Evolutionary conservation across 2,888 invertebrate species (phyloP).

Genomic region (Tachina fera): DNA sequence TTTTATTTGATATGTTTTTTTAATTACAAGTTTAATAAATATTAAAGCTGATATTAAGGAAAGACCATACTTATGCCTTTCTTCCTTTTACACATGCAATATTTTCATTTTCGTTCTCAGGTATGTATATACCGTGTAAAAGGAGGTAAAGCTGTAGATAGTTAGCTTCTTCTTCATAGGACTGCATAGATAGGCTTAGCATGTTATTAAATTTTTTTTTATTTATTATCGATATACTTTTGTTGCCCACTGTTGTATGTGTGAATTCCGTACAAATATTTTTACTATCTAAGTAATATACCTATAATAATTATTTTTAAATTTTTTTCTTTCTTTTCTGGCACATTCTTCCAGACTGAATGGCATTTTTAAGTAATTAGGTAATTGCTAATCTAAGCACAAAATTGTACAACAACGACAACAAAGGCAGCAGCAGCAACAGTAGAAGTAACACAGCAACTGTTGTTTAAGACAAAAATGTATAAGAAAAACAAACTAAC

Average conservation of each 20-base stretch:
- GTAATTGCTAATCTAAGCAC: slow-evolving; percentile 73
- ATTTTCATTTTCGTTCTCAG: no score
- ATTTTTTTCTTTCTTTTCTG: slow-evolving; percentile 39
- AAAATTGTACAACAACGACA: slow-evolving; percentile 43
- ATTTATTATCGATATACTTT: neutral
- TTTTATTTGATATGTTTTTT: no score
- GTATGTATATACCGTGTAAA: no score
- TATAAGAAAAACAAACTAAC: slow-evolving; percentile 35
- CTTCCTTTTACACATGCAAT: no score
- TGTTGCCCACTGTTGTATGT: slow-evolving; percentile 14
- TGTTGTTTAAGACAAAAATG: slow-evolving; percentile 13
- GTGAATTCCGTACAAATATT: slow-evolving; percentile 9
- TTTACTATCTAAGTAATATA: neutral
- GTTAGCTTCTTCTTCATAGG: neutral
- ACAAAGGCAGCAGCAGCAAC: slow-evolving; percentile 4
- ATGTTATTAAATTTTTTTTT: neutral
- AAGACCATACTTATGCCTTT: no score
- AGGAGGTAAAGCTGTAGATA: no score
- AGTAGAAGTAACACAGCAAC: slow-evolving; percentile 1
- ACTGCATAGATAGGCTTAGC: neutral
- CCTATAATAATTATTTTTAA: slow-evolving; percentile 29
- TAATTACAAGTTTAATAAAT: no score
- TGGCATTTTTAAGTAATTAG: slow-evolving; percentile 73
- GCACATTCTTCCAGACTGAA: slow-evolving; percentile 65
- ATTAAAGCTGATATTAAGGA: no score